Evolutionary conservation across 92 coral and sea anemone species (phyloP).

Genomic region (Pocillopora meandrina): DNA sequence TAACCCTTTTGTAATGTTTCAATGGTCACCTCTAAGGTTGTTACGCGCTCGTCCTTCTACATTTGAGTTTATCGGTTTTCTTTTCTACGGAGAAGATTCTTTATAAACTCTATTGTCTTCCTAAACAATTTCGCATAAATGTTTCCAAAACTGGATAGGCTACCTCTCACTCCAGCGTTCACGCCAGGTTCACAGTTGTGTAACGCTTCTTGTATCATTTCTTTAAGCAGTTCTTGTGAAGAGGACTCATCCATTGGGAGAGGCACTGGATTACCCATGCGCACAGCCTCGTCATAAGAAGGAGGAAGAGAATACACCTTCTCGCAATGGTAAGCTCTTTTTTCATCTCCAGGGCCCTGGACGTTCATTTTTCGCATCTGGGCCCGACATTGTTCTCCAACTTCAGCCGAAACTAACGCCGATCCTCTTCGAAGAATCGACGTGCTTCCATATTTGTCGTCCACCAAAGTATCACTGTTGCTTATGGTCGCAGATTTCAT

Average conservation of each 20-base stretch:
- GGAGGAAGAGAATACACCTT: background rate
- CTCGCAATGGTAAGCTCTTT: background rate
- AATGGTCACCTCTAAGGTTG: too few species aligned
- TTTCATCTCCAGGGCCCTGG: background rate
- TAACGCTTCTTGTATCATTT: background rate
- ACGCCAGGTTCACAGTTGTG: background rate
- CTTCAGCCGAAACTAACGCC: background rate
- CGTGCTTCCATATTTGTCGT: background rate
- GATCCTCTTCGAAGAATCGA: background rate
- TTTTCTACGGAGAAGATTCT: background rate
- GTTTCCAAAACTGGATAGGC: background rate
- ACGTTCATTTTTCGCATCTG: background rate
- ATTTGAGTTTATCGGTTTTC: background rate
- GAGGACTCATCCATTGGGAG: slow-evolving; percentile 8
- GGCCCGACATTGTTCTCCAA: background rate
- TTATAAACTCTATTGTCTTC: background rate
- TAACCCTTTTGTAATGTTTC: too few species aligned
- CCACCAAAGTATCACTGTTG: background rate
- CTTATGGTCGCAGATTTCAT: background rate
- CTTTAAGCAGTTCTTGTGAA: background rate
- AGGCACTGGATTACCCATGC: background rate
- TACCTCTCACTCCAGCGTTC: background rate
- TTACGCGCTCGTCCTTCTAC: background rate
- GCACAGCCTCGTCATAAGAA: background rate
- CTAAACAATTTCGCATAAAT: background rate